Conservation (phyloP, 92 coral and sea anemone species). For the Phymanthus crucifer region DNA sequence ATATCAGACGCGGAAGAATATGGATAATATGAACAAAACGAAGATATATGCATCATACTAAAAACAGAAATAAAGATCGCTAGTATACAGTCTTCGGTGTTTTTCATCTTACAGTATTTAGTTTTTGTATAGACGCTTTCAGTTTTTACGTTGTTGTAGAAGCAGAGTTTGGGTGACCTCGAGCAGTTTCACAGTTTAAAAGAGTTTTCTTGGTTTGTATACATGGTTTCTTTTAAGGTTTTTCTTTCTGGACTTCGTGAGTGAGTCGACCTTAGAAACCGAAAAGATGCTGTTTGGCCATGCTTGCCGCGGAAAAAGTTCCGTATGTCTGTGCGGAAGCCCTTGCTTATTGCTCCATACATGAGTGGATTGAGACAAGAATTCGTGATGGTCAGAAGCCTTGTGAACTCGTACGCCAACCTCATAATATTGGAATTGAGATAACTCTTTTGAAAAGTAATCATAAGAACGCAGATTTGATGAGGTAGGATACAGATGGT, state of each 20-base stretch:
- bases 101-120: not conserved
- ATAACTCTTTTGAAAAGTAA: conserved; percentile 45
- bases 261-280: conserved; percentile 23
- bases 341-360: conserved; percentile 63
- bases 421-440: conserved; percentile 57
- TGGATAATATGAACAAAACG: not conserved
- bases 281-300: not conserved
- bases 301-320: conserved; percentile 31
- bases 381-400: conserved; percentile 73
- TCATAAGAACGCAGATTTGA: conserved; percentile 64
- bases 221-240: conserved; percentile 1
- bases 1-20: not conserved
- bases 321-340: conserved; percentile 67
- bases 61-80: too few relatives aligned
- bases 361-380: conserved; percentile 71
- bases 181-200: not conserved
- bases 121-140: not conserved
- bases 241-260: conserved; percentile 28
- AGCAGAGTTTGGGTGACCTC: not conserved
- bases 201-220: not conserved
- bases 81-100: too few relatives aligned
- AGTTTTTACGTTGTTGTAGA: not conserved
- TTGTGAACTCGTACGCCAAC: conserved; percentile 71
- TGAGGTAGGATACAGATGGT: conserved; percentile 70
- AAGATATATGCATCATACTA: not conserved